phyloP scores from a whole-genome alignment of 2,113 vertebrate species.

The Taurulus bubalis region DNA sequence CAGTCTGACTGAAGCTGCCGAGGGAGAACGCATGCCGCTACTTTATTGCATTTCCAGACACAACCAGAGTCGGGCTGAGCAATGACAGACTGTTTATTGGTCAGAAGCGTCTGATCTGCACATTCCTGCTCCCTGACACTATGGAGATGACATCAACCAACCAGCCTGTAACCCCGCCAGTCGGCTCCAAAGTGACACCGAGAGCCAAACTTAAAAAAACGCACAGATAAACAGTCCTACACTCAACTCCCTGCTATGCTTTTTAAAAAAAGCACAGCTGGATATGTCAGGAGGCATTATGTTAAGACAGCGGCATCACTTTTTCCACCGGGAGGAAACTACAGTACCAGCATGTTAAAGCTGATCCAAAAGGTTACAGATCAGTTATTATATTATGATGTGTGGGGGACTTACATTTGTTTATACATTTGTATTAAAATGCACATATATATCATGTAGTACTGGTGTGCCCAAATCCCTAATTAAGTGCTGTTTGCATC shows the following conservation, averaged over 20 bases:
- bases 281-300: constrained; percentile 32
- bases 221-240: not conserved
- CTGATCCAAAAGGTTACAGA: not conserved
- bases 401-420: not conserved
- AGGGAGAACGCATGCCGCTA: not conserved
- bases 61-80: constrained; percentile 30
- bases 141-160: constrained; percentile 60
- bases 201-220: not conserved
- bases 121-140: constrained; percentile 71
- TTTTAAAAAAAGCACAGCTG: not conserved
- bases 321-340: constrained; percentile 29
- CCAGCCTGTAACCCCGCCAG: not conserved
- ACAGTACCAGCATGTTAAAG: not conserved
- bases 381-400: not conserved
- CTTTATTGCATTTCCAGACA: constrained; percentile 68
- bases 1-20: constrained; percentile 13
- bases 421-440: not conserved
- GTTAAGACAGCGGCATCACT: constrained; percentile 37
- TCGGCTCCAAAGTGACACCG: constrained; percentile 7
- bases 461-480: too few relatives aligned
- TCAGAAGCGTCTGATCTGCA: constrained; percentile 54
- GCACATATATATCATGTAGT: not conserved
- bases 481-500: not conserved
- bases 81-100: constrained; percentile 56
- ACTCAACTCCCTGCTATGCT: not conserved